These are phyloP conservation scores for Perca fluviatilis DNA, from an alignment of 2,113 vertebrate genomes.

Conservation along the genomic window DNA sequence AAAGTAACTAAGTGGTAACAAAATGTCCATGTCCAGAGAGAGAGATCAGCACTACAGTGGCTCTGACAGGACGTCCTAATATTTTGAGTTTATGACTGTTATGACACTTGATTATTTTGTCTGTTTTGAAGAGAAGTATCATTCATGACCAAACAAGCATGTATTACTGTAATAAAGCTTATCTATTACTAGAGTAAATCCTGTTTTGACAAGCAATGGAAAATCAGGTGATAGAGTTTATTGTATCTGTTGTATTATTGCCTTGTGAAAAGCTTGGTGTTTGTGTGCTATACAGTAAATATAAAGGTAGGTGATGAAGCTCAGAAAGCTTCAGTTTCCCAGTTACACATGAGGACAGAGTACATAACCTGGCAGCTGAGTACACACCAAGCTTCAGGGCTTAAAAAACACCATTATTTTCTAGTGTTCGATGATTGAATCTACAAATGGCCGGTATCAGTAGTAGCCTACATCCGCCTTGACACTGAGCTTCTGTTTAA, in stretches of 20 bases:
- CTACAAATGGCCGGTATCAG: not conserved
- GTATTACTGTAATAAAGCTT: not conserved
- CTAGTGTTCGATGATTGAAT: slow-evolving; percentile 17
- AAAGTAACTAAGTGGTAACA: not conserved
- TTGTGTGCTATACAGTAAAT: slow-evolving; percentile 35
- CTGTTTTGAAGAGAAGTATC: slow-evolving; percentile 10
- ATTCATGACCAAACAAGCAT: slow-evolving; percentile 19
- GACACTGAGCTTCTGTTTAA: not conserved
- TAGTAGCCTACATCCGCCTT: not conserved
- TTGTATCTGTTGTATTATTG: slow-evolving; percentile 22
- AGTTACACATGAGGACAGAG: slow-evolving; percentile 39
- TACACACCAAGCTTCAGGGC: slow-evolving; percentile 36
- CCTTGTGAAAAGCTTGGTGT: slow-evolving; percentile 21
- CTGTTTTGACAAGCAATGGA: slow-evolving; percentile 14
- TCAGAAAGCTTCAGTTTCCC: slow-evolving; percentile 45
- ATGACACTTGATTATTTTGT: not conserved
- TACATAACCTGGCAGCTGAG: slow-evolving; percentile 40
- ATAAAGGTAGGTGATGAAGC: not conserved
- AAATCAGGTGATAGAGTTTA: slow-evolving; percentile 16
- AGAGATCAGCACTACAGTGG: not conserved
- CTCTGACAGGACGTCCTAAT: not conserved
- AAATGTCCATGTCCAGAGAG: not conserved
- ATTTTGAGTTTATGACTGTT: not conserved
- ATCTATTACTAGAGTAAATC: slow-evolving; percentile 5
- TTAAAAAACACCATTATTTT: slow-evolving; percentile 23